Evolutionary conservation across 2,113 vertebrate genomes (phyloP).

Genomic region (Catharus fuscescens): DNA sequence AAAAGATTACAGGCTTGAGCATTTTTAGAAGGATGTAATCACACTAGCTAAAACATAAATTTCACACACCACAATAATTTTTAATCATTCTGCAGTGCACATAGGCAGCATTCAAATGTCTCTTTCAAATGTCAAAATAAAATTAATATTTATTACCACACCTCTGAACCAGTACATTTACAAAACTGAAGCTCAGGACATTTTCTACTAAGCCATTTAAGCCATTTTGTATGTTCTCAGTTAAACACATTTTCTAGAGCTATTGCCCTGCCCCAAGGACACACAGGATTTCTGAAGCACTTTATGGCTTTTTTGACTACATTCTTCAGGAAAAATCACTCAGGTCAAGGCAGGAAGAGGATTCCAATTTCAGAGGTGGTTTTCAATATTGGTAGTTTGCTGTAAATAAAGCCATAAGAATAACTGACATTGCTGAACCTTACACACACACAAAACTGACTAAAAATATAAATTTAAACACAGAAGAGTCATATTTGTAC

Average conservation of each 20-base stretch:
- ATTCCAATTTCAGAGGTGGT: neutral
- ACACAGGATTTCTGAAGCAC: neutral
- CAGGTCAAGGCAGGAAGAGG: neutral
- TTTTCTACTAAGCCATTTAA: constrained; percentile 34
- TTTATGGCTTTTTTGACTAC: neutral
- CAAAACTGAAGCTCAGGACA: constrained; percentile 13
- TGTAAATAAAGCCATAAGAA: neutral
- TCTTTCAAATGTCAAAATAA: constrained; percentile 79
- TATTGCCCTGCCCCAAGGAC: constrained; percentile 17
- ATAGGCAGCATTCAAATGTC: constrained; percentile 71
- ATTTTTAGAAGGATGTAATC: constrained; percentile 75
- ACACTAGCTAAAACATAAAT: constrained; percentile 76
- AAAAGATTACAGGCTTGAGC: constrained; percentile 74
- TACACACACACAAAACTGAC: neutral
- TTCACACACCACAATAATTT: constrained; percentile 75
- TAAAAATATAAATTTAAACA: neutral
- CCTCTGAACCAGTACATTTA: constrained; percentile 66
- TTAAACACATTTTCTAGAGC: constrained; percentile 52
- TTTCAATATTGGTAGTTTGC: neutral
- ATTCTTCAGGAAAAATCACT: neutral
- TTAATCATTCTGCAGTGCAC: constrained; percentile 74
- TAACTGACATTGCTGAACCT: neutral
- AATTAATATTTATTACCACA: constrained; percentile 79
- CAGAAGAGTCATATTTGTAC: neutral
- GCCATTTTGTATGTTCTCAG: neutral